Base-by-base conservation (phyloP, 2,113 vertebrate genomes). In the Xenopus borealis region DNA sequence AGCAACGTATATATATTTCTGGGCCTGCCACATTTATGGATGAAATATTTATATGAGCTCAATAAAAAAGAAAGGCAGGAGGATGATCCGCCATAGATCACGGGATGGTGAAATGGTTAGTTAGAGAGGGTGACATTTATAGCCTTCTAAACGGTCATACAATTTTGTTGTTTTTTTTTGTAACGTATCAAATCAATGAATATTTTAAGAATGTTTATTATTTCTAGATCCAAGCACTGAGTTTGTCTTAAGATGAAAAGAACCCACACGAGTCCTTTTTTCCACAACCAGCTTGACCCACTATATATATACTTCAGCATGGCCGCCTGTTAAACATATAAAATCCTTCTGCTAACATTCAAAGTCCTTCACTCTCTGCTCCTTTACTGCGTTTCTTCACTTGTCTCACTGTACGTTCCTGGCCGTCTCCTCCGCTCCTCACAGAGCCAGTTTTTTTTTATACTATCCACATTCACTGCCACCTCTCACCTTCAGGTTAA, bases 41-140 rank as follows among this genome's bases (percentile, higher is more conserved):
- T 46, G 19, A 30, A 58, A 66, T 66, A 73, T 73, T 66, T 73
- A 57, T 66, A 66, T 44, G 63, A 7, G 7, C 12, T 12, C 33
- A 46, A 46, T 66, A 66, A 66, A 66, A 45, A n/a, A 46, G 44
- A 8, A 55, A 73, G 50, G 19, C 62, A 66, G 62, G 66, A 44
- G 63, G 63, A 17, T 46, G 33, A 58, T 55, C 44, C n/a, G 9
- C 57, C 19, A 46, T 47, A 63, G 46, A 72, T 65, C 20, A 27
- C 61, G 12, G 50, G 7, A 52, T 40, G 47, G 45, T 33, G 61
- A 30, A 55, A 63, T 18, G 27, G 33, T 53, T 65, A 18, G 12
- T 62, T 55, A 64, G 27, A 44, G 62, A 63, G 19, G 27, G 20
- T 33, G 27, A 16, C 19, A 8, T 65, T 65, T 64, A 57, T 18